Evolutionary conservation across 2,113 vertebrate species (phyloP), one percentile per base, ranked within the genome.

Genomic region (Xenopus laevis): DNA sequence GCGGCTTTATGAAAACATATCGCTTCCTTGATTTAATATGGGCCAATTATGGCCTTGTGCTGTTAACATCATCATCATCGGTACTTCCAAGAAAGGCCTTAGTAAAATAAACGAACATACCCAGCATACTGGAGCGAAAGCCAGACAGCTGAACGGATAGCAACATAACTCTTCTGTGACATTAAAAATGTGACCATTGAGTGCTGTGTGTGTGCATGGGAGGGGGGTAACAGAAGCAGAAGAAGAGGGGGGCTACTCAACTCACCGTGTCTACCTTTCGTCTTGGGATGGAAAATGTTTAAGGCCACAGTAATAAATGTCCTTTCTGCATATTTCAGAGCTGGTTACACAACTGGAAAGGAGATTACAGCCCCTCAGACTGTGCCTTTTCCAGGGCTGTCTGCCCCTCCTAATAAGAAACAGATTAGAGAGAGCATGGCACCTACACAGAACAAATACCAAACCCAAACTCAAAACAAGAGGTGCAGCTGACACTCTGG

Each of bases 261-360:
- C 21, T 58, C 46, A 79, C 68, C 79, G 55, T 9, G 0, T 0
- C 78, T 47, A 9, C 77, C 79, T 81, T 21, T 74, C 77, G 23
- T 55, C 3, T 55, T 6, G 5, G 6, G 71, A 74, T 80, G 84
- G 83, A 81, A 82, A 81, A 80, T 66, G 13, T 68, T 67, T 20
- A 69, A 13, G 70, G 72, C 55, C 78, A 78, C 46, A 59, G 77
- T 82, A 78, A 79, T 81, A 80, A 80, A 83, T 80, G 82, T 79
- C 79, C 74, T 8, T 71, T 77, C 17, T 20, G 74, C 83, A 80
- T 81, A 82, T 78, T 84, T 79, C 60, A 53, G 77, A 79, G 40
- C 84, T 84, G 81, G 81, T 80, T 71, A 81, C 79, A 81, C 83
- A 84, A 87, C 84, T 87, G 85, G 82, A 85, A 86, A 86, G 83